Conservation (phyloP, 1,140 invertebrate genomes). For the Papilio xuthus region DNA sequence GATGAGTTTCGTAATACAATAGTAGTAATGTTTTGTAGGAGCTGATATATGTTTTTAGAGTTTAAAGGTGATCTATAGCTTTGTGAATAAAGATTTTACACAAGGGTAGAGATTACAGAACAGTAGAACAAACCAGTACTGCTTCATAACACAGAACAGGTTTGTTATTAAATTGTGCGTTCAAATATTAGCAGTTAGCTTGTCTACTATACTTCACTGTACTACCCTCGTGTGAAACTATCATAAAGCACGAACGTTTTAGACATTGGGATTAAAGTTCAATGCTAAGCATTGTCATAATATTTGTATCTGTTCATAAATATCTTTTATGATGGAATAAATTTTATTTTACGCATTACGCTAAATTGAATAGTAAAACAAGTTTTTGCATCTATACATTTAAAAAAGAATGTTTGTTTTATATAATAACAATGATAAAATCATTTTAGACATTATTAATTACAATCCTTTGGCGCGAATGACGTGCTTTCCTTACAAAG, state of each 20-base stretch:
- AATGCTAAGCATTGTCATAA: neutral
- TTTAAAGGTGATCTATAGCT: slow-evolving; percentile 18
- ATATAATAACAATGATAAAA: too few relatives aligned
- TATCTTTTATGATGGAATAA: neutral
- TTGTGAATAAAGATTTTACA: neutral
- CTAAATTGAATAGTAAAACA: neutral
- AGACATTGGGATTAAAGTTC: neutral
- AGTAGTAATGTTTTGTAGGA: slow-evolving; percentile 28
- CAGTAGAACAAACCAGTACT: too few relatives aligned
- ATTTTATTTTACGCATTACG: neutral
- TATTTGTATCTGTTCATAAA: neutral
- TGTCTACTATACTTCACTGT: neutral
- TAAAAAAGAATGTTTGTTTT: too few relatives aligned
- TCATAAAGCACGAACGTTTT: neutral
- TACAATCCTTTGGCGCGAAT: too few relatives aligned
- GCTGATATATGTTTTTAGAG: slow-evolving; percentile 14
- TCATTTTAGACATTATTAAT: too few relatives aligned
- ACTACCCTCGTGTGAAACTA: neutral
- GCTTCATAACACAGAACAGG: too few relatives aligned
- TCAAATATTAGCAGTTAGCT: neutral
- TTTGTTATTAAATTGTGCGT: neutral
- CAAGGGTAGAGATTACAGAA: neutral
- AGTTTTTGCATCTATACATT: too few relatives aligned
- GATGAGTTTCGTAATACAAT: slow-evolving; percentile 31
- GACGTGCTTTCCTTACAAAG: too few relatives aligned